phyloP scores from a whole-genome alignment of 1,140 invertebrate genomes.

The Bombus soroeensis region DNA sequence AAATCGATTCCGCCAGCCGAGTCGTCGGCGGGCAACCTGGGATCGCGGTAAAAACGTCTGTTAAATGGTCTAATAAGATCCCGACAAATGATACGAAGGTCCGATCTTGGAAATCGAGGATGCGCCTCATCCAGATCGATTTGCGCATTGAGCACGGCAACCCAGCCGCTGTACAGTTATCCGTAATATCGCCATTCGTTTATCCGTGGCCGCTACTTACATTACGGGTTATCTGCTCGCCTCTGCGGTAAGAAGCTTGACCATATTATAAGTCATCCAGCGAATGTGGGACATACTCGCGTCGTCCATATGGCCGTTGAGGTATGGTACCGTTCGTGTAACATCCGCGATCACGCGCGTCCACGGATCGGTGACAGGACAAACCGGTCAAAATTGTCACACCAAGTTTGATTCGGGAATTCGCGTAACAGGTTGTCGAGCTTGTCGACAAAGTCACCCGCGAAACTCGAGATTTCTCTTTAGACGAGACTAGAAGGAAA shows the following conservation, averaged over 20 bases:
- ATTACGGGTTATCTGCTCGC: conserved; percentile 47
- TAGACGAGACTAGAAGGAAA: too few relatives aligned
- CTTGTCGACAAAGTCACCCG: background rate
- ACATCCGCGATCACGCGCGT: background rate
- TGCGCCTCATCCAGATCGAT: conserved; percentile 55
- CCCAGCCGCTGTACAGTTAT: conserved; percentile 60
- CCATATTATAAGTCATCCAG: conserved; percentile 39
- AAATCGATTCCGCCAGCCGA: conserved; percentile 16
- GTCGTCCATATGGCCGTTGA: conserved; percentile 54
- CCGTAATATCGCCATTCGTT: conserved; percentile 63
- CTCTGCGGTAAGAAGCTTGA: background rate
- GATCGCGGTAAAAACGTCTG: background rate
- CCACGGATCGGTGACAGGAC: background rate
- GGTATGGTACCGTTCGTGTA: conserved; percentile 20
- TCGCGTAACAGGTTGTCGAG: background rate
- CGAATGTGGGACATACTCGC: conserved; percentile 66
- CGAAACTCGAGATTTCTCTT: background rate
- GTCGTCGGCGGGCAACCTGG: background rate
- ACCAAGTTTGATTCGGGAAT: too few relatives aligned
- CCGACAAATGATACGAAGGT: conserved; percentile 36
- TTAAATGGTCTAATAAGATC: conserved; percentile 41
- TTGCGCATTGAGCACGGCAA: conserved; percentile 36
- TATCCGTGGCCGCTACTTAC: conserved; percentile 55
- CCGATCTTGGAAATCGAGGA: conserved; percentile 37
- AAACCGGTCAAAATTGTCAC: conserved; percentile 14